Evolutionary conservation across 2,797 vertebrate species (phyloP).

Genomic region (Clarias platycephalus): DNA sequence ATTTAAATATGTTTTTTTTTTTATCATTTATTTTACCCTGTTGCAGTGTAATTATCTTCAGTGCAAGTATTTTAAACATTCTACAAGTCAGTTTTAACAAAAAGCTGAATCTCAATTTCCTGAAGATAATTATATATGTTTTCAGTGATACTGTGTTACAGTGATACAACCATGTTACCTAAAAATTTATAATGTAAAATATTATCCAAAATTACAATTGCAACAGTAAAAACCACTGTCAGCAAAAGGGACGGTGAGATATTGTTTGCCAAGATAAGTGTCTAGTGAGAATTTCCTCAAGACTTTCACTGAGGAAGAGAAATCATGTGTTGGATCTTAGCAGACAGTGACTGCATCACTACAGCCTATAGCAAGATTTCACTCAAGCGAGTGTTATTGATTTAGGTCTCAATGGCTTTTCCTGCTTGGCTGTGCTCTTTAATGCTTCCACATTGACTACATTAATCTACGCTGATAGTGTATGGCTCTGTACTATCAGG

Average conservation of each 20-base stretch:
- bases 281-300: not conserved
- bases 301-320: conserved; percentile 15
- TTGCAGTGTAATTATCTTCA: not conserved
- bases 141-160: not conserved
- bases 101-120: not conserved
- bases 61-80: too few relatives aligned
- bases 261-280: not conserved
- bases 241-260: not conserved
- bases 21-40: not conserved
- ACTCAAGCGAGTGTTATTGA: conserved; percentile 61
- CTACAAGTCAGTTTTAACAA: not conserved
- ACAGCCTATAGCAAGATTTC: not conserved
- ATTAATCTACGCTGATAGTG: conserved; percentile 72
- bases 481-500: conserved; percentile 70
- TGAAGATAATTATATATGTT: not conserved
- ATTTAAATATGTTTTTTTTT: not conserved
- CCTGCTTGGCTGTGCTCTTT: conserved; percentile 29
- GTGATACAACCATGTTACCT: not conserved
- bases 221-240: not conserved
- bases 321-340: conserved; percentile 20
- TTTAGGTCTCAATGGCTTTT: conserved; percentile 56
- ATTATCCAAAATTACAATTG: not conserved
- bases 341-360: conserved; percentile 33
- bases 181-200: not conserved
- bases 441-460: conserved; percentile 64